Base-by-base conservation (phyloP, 2,888 invertebrate species). In the Hirtodrosophila confusa region DNA sequence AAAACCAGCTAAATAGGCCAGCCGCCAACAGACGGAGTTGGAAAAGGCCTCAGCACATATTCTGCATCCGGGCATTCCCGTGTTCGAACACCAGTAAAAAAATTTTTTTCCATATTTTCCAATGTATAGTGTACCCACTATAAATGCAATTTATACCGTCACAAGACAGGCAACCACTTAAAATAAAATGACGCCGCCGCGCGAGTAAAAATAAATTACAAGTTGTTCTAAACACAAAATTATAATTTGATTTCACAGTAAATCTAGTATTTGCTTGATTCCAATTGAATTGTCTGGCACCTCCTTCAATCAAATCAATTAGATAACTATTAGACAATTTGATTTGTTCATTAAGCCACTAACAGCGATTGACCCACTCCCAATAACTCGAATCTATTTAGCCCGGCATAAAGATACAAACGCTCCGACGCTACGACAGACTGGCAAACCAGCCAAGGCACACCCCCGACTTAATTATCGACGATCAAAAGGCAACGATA, bases 401-500 rank as follows among this genome's bases (percentile, higher is more conserved):
- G 70, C 58, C 61, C 17, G 17, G 50, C 53, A 27, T 27, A 51
- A 35, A 45, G 44, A 60, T 7, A 31, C 29, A 43, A 24, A 39
- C 23, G 36, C 5, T 1, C 31, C 17, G 51, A 53, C 36, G 58
- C 39, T 11, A 27, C 33, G 12, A 35, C 8, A 29, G 9, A 57
- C 29, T 45, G 39, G 51, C 37, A 56, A 35, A 47, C 11, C 33
- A 7, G 36, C 11, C 33, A 7, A 36, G 7, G 49, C 58, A 73
- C 66, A 58, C 55, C 82, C 85, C 85, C 82, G 51, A 77, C 87
- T 86, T 83, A 85, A 83, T 86, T 83, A 86, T 83, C 69, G 82
- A 35, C 66, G 82, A 86, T 86, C 82, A 64, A 86, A 86, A 80
- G 78, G 86, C 82, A 84, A 71, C 82, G 82, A 80, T 86, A 83